A percentile compares a stretch with the other conserved stretches of the same genome.
Evolutionary conservation across 2,888 invertebrate genomes (phyloP).

Genomic region (Nipponacmea schrenckii): DNA sequence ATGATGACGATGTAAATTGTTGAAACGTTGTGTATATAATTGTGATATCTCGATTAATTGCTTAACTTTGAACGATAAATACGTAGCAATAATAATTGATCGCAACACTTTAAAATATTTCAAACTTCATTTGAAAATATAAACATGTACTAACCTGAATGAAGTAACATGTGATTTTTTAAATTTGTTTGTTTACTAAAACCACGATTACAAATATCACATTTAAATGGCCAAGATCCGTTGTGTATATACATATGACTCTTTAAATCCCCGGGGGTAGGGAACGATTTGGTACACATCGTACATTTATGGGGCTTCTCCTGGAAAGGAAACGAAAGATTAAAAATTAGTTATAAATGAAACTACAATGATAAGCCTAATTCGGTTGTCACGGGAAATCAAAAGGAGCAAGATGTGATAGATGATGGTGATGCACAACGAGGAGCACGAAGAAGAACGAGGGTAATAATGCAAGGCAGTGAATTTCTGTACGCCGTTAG

Average conservation of each 20-base stretch:
- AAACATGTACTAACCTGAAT: slow-evolving; percentile 78
- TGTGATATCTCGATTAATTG: neutral
- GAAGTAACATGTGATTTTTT: slow-evolving; percentile 92
- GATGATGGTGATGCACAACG: no score
- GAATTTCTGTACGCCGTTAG: no score
- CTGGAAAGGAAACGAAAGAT: slow-evolving; percentile 71
- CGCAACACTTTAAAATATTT: no score
- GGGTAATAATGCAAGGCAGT: no score
- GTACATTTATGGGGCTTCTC: slow-evolving; percentile 97
- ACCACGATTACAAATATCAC: slow-evolving; percentile 92
- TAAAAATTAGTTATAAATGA: neutral
- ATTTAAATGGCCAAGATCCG: slow-evolving; percentile 96
- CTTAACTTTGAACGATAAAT: neutral
- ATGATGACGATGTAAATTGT: neutral
- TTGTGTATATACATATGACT: slow-evolving; percentile 97
- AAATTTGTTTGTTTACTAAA: slow-evolving; percentile 96
- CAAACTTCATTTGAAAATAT: neutral
- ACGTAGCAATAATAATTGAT: no score
- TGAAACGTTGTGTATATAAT: neutral
- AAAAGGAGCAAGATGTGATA: no score
- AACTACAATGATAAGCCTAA: no score
- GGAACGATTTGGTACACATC: slow-evolving; percentile 93
- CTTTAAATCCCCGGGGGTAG: slow-evolving; percentile 94
- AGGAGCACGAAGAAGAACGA: no score
- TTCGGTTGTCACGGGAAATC: no score